Evolutionary conservation across 2,888 invertebrate genomes (phyloP).

Genomic region (Troides oblongomaculatus): DNA sequence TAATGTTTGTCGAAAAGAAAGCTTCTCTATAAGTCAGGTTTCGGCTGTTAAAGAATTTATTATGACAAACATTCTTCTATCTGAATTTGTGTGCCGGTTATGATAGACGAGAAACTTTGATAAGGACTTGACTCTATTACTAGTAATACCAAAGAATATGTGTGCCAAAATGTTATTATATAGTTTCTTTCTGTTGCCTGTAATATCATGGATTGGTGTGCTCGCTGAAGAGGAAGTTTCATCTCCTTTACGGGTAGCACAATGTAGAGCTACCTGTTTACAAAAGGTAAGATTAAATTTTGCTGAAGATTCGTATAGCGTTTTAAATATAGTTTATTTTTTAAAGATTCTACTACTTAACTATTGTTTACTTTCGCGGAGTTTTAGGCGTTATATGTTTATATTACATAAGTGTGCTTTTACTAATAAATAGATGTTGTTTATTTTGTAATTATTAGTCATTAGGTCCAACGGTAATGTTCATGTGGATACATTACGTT

Average conservation of each 20-base stretch:
- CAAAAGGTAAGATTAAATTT: slow-evolving; percentile 79
- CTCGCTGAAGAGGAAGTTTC: slow-evolving; percentile 83
- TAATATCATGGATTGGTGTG: slow-evolving; percentile 75
- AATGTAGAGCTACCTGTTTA: slow-evolving; percentile 86
- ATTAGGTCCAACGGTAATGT: background rate
- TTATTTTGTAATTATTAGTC: slow-evolving; percentile 3
- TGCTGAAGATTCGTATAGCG: background rate
- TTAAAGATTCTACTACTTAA: background rate
- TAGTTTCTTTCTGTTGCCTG: slow-evolving; percentile 73
- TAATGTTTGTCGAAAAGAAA: slow-evolving; percentile 21
- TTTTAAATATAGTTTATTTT: background rate
- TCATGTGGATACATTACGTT: slow-evolving; percentile 4
- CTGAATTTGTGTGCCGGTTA: slow-evolving; percentile 65
- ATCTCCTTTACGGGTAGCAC: slow-evolving; percentile 85
- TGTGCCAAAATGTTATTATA: slow-evolving; percentile 79
- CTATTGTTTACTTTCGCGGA: background rate
- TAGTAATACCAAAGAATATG: slow-evolving; percentile 77
- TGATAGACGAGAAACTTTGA: slow-evolving; percentile 66
- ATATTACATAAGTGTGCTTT: background rate
- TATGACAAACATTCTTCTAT: slow-evolving; percentile 50
- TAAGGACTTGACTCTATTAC: slow-evolving; percentile 51
- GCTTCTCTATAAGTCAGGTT: slow-evolving; percentile 30
- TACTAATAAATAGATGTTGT: background rate
- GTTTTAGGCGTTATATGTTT: too few relatives aligned
- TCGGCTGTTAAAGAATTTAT: slow-evolving; percentile 58